Evolutionary conservation across 2,797 vertebrate species (phyloP).

Genomic region (Chaunax sp.): DNA sequence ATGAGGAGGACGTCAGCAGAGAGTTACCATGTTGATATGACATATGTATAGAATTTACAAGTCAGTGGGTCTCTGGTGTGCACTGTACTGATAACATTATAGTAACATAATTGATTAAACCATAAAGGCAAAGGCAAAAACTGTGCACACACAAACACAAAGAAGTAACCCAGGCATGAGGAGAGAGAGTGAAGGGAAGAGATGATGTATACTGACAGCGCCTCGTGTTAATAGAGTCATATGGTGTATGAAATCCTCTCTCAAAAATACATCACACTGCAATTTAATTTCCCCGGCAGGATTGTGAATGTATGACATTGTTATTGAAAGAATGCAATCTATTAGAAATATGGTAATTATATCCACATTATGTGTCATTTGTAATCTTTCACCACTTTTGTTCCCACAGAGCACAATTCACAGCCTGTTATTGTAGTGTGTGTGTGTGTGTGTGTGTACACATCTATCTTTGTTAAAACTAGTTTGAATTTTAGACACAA

Average conservation of each 20-base stretch:
- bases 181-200: slow-evolving; percentile 5
- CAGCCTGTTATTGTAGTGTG: background rate
- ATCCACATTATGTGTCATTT: slow-evolving; percentile 49
- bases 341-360: slow-evolving; percentile 56
- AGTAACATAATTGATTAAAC: slow-evolving; percentile 58
- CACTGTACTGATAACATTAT: slow-evolving; percentile 58
- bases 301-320: slow-evolving; percentile 42
- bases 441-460: background rate
- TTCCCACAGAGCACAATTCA: slow-evolving; percentile 24
- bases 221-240: slow-evolving; percentile 44
- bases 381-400: slow-evolving; percentile 40
- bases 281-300: slow-evolving; percentile 34
- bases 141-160: slow-evolving; percentile 26
- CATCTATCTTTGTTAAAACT: no score
- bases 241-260: slow-evolving; percentile 35
- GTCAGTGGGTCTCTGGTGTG: slow-evolving; percentile 64
- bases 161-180: slow-evolving; percentile 8
- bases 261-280: slow-evolving; percentile 34
- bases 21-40: slow-evolving; percentile 47
- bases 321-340: slow-evolving; percentile 38
- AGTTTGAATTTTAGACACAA: no score
- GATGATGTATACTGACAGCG: slow-evolving; percentile 32
- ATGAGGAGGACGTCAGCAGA: slow-evolving; percentile 13
- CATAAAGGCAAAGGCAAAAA: slow-evolving; percentile 17
- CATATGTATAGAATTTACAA: slow-evolving; percentile 53